phyloP scores from a whole-genome alignment of 1,140 invertebrate species.

The Oncopodura yosiiana region DNA sequence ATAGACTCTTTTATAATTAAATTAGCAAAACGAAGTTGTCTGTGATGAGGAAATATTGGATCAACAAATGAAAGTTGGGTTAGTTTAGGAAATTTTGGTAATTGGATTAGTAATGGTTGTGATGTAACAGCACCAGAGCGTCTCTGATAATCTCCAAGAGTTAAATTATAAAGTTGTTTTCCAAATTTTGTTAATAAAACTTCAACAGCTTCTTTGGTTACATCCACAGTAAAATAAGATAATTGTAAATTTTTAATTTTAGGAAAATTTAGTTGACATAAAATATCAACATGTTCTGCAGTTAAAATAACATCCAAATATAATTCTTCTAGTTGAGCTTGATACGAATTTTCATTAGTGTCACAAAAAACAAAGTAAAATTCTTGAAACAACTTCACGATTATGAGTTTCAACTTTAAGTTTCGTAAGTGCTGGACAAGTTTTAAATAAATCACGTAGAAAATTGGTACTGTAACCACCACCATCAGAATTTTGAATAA shows the following conservation, averaged over 20 bases:
- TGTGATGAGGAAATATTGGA: conserved; percentile 15
- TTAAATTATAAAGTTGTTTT: background rate
- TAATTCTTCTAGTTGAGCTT: conserved; percentile 12
- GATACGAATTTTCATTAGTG: background rate
- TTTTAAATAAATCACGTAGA: conserved; percentile 10
- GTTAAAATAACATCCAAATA: conserved; percentile 13
- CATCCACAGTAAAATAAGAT: conserved; percentile 14
- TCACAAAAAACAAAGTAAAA: conserved; percentile 5
- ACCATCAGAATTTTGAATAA: conserved; percentile 7
- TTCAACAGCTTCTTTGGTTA: background rate
- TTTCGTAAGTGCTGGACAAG: background rate
- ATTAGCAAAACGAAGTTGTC: conserved; percentile 7
- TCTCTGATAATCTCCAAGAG: conserved; percentile 22
- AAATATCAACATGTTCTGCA: conserved; percentile 11
- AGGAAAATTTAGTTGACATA: conserved; percentile 7
- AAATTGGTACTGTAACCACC: conserved; percentile 15
- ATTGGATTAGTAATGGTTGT: background rate
- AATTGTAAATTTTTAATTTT: conserved; percentile 17
- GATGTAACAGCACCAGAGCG: conserved; percentile 1
- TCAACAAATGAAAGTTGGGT: conserved; percentile 11
- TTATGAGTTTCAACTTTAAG: conserved; percentile 14
- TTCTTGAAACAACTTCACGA: conserved; percentile 8
- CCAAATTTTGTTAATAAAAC: conserved; percentile 2
- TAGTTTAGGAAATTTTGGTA: conserved; percentile 6
- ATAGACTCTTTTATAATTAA: conserved; percentile 10